Evolutionary conservation across 2,888 invertebrate genomes (phyloP).

Genomic region (Scaptomyza reducta): DNA sequence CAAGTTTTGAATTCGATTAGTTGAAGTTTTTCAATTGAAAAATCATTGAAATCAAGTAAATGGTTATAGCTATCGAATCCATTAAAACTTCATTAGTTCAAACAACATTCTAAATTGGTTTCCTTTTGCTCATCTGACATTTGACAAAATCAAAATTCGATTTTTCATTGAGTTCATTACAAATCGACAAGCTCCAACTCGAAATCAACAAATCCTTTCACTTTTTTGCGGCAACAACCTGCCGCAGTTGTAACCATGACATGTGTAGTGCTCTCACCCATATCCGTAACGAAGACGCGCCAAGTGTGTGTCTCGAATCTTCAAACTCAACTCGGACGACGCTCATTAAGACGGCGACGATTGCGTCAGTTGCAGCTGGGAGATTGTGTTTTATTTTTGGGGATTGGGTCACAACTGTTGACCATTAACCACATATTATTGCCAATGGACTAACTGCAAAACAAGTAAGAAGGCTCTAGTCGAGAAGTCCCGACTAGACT

Average conservation of each 20-base stretch:
- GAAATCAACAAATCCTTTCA: constrained; percentile 72
- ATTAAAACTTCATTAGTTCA: constrained; percentile 3
- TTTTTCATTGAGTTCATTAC: constrained; percentile 42
- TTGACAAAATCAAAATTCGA: constrained; percentile 9
- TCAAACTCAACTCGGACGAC: constrained; percentile 22
- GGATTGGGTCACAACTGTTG: constrained; percentile 36
- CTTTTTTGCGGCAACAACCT: constrained; percentile 47
- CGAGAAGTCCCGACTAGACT: too few species aligned
- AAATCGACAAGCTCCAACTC: constrained; percentile 21
- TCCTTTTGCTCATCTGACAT: constrained; percentile 19
- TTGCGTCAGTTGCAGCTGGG: constrained; percentile 57
- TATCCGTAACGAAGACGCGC: constrained; percentile 25
- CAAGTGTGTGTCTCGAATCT: constrained; percentile 35
- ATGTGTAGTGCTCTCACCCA: constrained; percentile 48
- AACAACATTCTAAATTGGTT: constrained; percentile 37
- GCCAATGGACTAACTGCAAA: constrained; percentile 19
- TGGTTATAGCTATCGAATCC: background rate
- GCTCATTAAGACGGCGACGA: constrained; percentile 62
- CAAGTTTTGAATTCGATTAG: too few species aligned
- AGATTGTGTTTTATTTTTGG: constrained; percentile 8
- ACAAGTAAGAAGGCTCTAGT: too few species aligned
- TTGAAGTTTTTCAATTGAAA: too few species aligned
- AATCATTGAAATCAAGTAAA: background rate
- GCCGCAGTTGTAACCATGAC: constrained; percentile 41
- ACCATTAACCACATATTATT: constrained; percentile 54